phyloP scores from a whole-genome alignment of 1,140 invertebrate species.

The Ylistrum balloti region DNA sequence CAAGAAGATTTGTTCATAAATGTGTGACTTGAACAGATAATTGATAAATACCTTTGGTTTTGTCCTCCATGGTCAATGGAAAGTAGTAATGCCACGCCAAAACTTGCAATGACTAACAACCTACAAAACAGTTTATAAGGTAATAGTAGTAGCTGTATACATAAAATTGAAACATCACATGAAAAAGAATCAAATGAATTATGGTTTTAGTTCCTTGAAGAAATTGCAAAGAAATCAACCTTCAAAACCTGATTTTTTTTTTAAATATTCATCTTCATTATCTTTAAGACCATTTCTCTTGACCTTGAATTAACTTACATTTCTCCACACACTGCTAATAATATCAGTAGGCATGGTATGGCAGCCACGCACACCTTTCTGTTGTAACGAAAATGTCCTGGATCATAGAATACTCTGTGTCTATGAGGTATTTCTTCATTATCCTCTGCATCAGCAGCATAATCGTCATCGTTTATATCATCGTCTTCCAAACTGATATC shows the following conservation, averaged over 20 bases:
- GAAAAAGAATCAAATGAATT: too few relatives aligned
- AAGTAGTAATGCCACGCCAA: slow-evolving; percentile 43
- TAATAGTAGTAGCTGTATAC: too few relatives aligned
- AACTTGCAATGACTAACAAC: slow-evolving; percentile 47
- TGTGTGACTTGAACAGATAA: not conserved
- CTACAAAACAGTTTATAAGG: slow-evolving; percentile 58
- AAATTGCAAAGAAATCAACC: too few relatives aligned
- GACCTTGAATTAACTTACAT: slow-evolving; percentile 72
- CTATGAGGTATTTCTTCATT: slow-evolving; percentile 51
- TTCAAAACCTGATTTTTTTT: too few relatives aligned
- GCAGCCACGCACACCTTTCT: slow-evolving; percentile 68
- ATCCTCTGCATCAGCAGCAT: slow-evolving; percentile 49
- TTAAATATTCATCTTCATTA: too few relatives aligned
- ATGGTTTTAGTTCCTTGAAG: too few relatives aligned
- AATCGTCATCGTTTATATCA: slow-evolving; percentile 52
- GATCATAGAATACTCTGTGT: slow-evolving; percentile 64
- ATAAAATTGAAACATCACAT: too few relatives aligned
- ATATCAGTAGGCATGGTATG: slow-evolving; percentile 69
- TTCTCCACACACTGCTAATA: slow-evolving; percentile 73
- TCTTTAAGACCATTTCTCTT: too few relatives aligned
- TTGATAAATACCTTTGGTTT: slow-evolving; percentile 52
- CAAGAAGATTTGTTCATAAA: not conserved
- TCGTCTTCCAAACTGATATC: slow-evolving; percentile 46
- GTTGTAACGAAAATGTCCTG: slow-evolving; percentile 73
- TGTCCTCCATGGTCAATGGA: slow-evolving; percentile 52